A percentile compares a stretch with the other conserved stretches of the same genome.
These are phyloP conservation scores for Cybosia mesomella DNA, from an alignment of 2,888 invertebrate species.

Conservation along the genomic window DNA sequence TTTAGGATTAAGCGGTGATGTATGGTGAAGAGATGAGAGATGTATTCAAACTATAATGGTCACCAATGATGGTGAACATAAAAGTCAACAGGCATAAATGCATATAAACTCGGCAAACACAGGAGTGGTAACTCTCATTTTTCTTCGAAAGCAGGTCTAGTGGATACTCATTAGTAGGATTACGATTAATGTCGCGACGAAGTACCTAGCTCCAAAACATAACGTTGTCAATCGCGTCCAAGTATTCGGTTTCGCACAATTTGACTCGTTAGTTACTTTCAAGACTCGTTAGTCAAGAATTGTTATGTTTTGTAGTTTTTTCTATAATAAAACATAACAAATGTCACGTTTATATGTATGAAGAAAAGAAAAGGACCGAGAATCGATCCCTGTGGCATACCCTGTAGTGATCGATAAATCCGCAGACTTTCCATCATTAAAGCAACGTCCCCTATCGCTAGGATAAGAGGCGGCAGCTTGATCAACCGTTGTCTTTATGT, in stretches of 20 bases:
- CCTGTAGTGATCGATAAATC: neutral
- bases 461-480: neutral
- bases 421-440: neutral
- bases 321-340: neutral
- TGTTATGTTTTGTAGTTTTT: neutral
- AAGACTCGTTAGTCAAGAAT: neutral
- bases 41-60: no score
- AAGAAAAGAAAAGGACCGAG: neutral
- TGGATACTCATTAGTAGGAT: no score
- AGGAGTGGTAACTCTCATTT: neutral
- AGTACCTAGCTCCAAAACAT: neutral
- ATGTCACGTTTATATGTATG: no score
- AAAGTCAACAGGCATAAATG: neutral
- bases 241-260: neutral
- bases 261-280: neutral
- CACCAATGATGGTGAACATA: neutral
- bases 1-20: constrained; percentile 20
- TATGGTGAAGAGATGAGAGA: constrained; percentile 12
- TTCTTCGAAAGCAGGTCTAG: neutral
- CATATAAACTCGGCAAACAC: neutral
- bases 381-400: neutral
- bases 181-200: no score
- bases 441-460: neutral
- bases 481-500: neutral
- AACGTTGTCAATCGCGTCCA: neutral